Evolutionary conservation across 92 coral and sea anemone species (phyloP), one percentile per base, ranked within the genome.

Genomic region (Porites lobata): DNA sequence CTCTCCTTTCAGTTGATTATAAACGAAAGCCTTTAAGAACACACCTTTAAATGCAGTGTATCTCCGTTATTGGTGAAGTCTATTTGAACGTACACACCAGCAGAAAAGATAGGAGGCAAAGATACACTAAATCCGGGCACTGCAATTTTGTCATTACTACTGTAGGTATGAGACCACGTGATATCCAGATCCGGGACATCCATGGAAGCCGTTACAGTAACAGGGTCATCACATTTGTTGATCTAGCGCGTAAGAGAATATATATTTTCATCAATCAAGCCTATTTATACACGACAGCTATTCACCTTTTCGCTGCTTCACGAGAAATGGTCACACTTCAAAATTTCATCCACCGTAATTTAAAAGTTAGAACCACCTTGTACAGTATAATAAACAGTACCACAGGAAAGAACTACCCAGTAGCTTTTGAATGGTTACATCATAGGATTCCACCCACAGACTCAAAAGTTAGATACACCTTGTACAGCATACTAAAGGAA

Each of bases 171-270:
- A 19, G 96, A 86, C 96, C 96, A 93, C 71, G 89, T 84, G 51
- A 93, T 69, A 58, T 3, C n/a, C 14, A 85, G 85, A 32, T 93
- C 93, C 43, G 90, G 79, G 66, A 94, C 96, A 83, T 88, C 82
- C 88, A 94, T 78, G 6, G 85, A 72, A 53, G 96, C 88, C 15
- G 91, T 88, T 70, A 85, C 92, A 15, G 94, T 61, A 57, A 94
- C 87, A 14, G 96, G 96, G 43, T 89, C 89, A 76, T 73, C 87
- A 62, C 96, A 94, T 77, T 92, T 86, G 52, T 88, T 84, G 65
- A 94, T 85, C 56, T 86, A 81, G 15, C 21, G 54, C 65, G 63
- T 29, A n/a, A 65, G 12, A 50, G 63, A 62, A 13, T 69, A 63
- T 18, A 8, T 21, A 32, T 59, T 62, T 7, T 3, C 6, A 15